Evolutionary conservation across 1,140 invertebrate genomes (phyloP).

Genomic region (Zaprionus africanus): DNA sequence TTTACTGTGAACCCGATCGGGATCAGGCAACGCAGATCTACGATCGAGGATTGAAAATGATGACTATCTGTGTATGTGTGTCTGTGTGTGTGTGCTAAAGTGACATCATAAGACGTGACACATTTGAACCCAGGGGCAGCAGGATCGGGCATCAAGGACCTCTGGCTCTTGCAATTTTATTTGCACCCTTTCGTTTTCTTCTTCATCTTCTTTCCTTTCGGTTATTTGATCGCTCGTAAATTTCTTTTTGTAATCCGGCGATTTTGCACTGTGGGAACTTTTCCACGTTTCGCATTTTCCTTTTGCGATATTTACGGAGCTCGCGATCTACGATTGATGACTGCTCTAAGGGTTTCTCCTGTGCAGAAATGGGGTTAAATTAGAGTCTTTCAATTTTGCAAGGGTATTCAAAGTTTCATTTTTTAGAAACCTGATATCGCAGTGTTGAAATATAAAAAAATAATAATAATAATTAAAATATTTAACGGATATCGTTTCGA

Average conservation of each 20-base stretch:
- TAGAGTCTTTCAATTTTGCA: constrained; percentile 26
- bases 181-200: constrained; percentile 69
- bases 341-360: constrained; percentile 62
- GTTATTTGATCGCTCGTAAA: constrained; percentile 80
- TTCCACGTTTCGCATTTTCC: constrained; percentile 26
- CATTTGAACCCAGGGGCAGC: constrained; percentile 59
- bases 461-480: not conserved
- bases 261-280: constrained; percentile 80
- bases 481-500: not conserved
- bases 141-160: constrained; percentile 44
- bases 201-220: constrained; percentile 14
- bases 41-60: constrained; percentile 41
- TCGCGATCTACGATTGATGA: constrained; percentile 71
- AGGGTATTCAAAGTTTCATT: constrained; percentile 4
- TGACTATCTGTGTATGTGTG: constrained; percentile 64
- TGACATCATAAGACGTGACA: constrained; percentile 83
- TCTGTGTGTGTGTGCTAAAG: constrained; percentile 48
- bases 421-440: constrained; percentile 28
- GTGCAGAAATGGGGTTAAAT: constrained; percentile 54
- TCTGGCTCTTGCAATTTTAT: constrained; percentile 57
- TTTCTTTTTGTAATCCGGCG: constrained; percentile 65
- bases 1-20: constrained; percentile 78
- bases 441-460: not conserved
- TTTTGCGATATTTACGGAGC: constrained; percentile 65
- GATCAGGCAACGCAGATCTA: constrained; percentile 28